Evolutionary conservation across 2,797 vertebrate species (phyloP).

Genomic region (Rallus crepitans): DNA sequence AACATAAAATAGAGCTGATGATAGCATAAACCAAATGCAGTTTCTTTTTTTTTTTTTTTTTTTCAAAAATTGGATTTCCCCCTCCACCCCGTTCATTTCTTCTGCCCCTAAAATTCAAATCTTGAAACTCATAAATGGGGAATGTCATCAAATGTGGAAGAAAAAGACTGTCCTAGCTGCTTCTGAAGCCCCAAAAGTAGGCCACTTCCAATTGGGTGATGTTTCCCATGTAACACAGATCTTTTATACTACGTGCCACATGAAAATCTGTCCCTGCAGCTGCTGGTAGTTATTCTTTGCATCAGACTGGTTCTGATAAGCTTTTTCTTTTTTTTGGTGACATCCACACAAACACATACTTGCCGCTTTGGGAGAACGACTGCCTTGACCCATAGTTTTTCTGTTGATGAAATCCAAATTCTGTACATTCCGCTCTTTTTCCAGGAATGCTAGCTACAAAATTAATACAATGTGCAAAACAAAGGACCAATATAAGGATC

Average conservation of each 20-base stretch:
- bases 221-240: not conserved
- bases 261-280: not conserved
- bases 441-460: conserved; percentile 35
- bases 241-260: not conserved
- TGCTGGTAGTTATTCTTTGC: not conserved
- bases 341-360: not conserved
- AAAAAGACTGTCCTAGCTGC: not conserved
- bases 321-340: not conserved
- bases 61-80: fast-evolving
- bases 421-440: conserved; percentile 41
- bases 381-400: conserved; percentile 9
- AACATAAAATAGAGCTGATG: not conserved
- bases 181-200: not conserved
- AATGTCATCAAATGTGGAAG: not conserved
- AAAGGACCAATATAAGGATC: not conserved
- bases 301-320: not conserved
- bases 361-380: not conserved
- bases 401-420: conserved; percentile 29
- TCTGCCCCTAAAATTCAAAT: not conserved
- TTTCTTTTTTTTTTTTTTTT: not conserved
- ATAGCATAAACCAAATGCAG: not conserved
- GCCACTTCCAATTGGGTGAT: not conserved
- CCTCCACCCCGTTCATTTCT: no score
- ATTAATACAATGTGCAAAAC: conserved; percentile 46
- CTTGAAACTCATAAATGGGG: not conserved